A percentile compares a stretch with the other conserved stretches of the same genome.
Evolutionary conservation across 2,888 invertebrate species (phyloP).

Genomic region (Zonitis immaculata): DNA sequence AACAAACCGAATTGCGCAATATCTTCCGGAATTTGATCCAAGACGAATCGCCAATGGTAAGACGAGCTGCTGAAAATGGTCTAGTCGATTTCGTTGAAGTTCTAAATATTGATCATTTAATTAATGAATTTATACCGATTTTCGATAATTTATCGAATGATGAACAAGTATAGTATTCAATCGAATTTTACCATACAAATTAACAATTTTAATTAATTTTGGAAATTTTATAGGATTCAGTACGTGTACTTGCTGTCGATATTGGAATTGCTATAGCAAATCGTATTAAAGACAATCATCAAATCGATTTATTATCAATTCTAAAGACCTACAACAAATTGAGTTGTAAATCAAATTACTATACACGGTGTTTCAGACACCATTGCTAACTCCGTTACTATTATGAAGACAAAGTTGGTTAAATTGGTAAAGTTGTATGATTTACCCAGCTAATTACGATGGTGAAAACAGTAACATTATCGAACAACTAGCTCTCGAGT

Average conservation of each 20-base stretch:
- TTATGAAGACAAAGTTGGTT: no score
- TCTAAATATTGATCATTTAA: constrained; percentile 35
- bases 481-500: no score
- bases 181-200: not conserved
- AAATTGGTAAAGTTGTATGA: no score
- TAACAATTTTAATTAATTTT: constrained; percentile 1
- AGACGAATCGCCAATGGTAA: constrained; percentile 41
- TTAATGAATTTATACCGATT: constrained; percentile 39
- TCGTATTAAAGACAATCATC: constrained; percentile 31
- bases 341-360: constrained; percentile 9
- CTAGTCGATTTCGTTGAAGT: constrained; percentile 34
- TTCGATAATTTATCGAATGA: constrained; percentile 39
- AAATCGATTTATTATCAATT: constrained; percentile 25
- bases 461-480: no score
- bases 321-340: constrained; percentile 33
- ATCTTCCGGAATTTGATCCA: constrained; percentile 35
- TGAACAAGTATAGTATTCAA: constrained; percentile 32
- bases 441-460: no score
- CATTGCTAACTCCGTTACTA: no score
- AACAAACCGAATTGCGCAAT: constrained; percentile 34
- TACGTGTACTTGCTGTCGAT: constrained; percentile 28
- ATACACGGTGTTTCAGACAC: no score
- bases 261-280: constrained; percentile 33
- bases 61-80: constrained; percentile 34
- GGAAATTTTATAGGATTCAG: constrained; percentile 36